A percentile compares a stretch with the other conserved stretches of the same genome.
Conservation (phyloP, 2,113 vertebrate genomes). For the Galeopterus variegatus region DNA sequence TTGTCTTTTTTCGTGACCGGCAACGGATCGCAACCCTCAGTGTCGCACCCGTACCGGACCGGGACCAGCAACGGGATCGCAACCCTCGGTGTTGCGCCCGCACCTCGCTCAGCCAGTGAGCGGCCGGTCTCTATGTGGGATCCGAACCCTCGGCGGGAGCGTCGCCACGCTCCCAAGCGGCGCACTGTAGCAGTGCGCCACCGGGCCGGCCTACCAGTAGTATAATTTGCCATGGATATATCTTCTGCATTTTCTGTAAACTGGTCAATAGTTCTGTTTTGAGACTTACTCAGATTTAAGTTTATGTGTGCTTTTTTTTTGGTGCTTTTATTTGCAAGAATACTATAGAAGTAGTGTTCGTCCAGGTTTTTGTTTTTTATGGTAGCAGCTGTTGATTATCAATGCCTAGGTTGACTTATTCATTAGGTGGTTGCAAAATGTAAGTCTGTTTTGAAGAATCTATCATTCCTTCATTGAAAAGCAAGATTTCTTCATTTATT, state of each 20-base stretch:
- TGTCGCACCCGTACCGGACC: no score
- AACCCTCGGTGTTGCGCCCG: no score
- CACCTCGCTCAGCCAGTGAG: no score
- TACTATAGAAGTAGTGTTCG: not conserved
- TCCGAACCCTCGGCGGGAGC: no score
- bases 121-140: no score
- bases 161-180: no score
- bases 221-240: not conserved
- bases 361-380: not conserved
- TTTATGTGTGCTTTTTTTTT: constrained; percentile 26
- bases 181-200: no score
- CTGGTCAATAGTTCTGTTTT: not conserved
- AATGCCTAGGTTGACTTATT: not conserved
- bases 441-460: not conserved
- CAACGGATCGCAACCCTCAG: no score
- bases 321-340: constrained; percentile 10
- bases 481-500: not conserved
- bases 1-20: no score
- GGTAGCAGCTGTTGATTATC: not conserved
- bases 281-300: not conserved
- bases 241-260: constrained; percentile 9
- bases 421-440: not conserved
- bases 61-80: no score
- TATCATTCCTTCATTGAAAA: not conserved
- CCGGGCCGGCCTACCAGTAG: no score